Conservation (phyloP, 1,140 invertebrate species). For the Pseudomyrmex concolor region DNA sequence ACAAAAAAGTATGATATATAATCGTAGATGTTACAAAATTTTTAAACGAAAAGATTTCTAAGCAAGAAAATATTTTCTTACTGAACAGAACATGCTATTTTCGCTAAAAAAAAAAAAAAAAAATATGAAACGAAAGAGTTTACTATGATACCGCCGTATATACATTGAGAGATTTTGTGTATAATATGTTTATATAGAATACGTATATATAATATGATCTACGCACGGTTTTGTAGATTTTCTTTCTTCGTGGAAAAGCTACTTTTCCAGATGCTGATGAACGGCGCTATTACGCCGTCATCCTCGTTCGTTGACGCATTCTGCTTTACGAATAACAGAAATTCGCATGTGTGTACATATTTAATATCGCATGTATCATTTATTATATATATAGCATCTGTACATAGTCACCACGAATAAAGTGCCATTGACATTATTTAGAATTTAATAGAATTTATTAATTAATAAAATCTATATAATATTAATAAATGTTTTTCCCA, state of each 20-base stretch:
- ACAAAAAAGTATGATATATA: conserved; percentile 34
- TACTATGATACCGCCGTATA: conserved; percentile 44
- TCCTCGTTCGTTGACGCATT: conserved; percentile 45
- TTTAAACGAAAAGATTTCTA: conserved; percentile 49
- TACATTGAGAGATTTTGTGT: conserved; percentile 75
- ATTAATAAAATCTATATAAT: not conserved
- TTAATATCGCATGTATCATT: conserved; percentile 28
- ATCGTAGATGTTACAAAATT: conserved; percentile 49
- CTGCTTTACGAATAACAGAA: conserved; percentile 60
- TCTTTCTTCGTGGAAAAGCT: conserved; percentile 44
- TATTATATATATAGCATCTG: conserved; percentile 72
- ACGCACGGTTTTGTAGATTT: conserved; percentile 58
- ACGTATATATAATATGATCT: conserved; percentile 37
- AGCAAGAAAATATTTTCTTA: conserved; percentile 62
- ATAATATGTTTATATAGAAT: conserved; percentile 67
- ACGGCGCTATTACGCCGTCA: conserved; percentile 1
- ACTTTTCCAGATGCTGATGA: conserved; percentile 5
- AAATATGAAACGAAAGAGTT: conserved; percentile 8
- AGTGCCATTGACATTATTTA: conserved; percentile 78
- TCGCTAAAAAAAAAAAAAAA: conserved; percentile 32
- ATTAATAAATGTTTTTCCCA: no score
- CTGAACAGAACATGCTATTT: conserved; percentile 62
- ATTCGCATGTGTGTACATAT: conserved; percentile 74
- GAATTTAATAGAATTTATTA: conserved; percentile 7
- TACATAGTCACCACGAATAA: conserved; percentile 79